Conservation (phyloP, 2,113 vertebrate genomes). For the Saccopteryx leptura region DNA sequence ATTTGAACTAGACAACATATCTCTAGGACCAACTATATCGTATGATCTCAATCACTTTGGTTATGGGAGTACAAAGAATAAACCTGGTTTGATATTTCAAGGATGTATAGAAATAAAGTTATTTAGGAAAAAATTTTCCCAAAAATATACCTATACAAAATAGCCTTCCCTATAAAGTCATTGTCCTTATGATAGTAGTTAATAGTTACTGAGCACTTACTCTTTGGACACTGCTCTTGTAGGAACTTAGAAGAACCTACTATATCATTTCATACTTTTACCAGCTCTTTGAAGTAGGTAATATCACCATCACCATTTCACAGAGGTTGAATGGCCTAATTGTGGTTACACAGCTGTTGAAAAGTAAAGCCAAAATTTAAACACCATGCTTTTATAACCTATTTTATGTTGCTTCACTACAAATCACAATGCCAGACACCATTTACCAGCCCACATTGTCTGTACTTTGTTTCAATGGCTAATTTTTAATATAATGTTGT, state of each 20-base stretch:
- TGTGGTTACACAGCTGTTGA: not conserved
- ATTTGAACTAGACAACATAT: not conserved
- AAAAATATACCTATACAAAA: not conserved
- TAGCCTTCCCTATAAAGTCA: not conserved
- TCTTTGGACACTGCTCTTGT: not conserved
- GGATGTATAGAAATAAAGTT: not conserved
- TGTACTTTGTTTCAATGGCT: not conserved
- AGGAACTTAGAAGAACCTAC: not conserved
- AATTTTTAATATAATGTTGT: not conserved
- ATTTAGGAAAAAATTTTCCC: not conserved
- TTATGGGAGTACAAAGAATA: not conserved
- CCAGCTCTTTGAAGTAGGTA: not conserved
- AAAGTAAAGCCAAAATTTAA: not conserved
- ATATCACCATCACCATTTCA: not conserved
- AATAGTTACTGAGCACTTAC: not conserved
- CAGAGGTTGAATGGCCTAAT: not conserved
- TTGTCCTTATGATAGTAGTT: not conserved
- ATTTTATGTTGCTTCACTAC: not conserved
- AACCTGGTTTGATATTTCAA: not conserved
- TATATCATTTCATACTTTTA: not conserved
- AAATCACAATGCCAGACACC: not conserved
- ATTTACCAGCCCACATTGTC: not conserved
- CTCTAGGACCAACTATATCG: accelerated
- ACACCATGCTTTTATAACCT: not conserved
- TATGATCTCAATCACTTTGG: not conserved